Conservation (phyloP, 2,888 invertebrate genomes). For the Tanytarsus gracilentus region DNA sequence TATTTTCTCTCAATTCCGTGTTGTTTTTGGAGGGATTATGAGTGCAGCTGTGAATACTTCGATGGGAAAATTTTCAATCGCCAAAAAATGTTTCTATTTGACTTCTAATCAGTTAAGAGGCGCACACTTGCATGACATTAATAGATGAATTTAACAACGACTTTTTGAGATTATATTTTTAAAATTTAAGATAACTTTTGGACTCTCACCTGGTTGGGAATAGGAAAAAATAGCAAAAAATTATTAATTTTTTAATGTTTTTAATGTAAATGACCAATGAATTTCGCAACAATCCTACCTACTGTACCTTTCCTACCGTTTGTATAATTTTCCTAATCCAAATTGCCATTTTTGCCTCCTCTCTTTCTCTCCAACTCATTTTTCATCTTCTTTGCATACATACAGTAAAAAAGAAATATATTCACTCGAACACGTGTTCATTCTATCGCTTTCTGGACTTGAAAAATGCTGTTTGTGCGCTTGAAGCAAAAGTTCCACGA, state of each 20-base stretch:
- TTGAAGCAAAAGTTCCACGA: background rate
- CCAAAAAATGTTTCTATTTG: background rate
- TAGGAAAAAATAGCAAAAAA: no score
- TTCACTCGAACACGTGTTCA: slow-evolving; percentile 25
- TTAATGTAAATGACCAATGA: no score
- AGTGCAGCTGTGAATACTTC: slow-evolving; percentile 29
- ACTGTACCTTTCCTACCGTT: slow-evolving; percentile 14
- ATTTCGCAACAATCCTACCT: no score
- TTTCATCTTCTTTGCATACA: slow-evolving; percentile 24
- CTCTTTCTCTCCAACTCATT: background rate
- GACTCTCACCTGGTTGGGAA: no score
- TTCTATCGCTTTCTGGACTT: no score
- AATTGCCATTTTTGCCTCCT: slow-evolving; percentile 17
- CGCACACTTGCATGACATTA: no score
- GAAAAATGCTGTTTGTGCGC: no score
- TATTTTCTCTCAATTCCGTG: slow-evolving; percentile 3
- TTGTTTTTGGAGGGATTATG: slow-evolving; percentile 2
- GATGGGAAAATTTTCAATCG: slow-evolving; percentile 24
- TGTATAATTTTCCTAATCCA: background rate
- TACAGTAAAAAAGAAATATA: background rate
- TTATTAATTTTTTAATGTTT: no score
- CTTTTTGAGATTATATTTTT: no score
- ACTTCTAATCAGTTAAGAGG: no score
- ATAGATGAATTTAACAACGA: no score
- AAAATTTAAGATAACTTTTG: no score